These are phyloP conservation scores for Lates calcarifer DNA, from an alignment of 2,113 vertebrate species.

Conservation along the genomic window DNA sequence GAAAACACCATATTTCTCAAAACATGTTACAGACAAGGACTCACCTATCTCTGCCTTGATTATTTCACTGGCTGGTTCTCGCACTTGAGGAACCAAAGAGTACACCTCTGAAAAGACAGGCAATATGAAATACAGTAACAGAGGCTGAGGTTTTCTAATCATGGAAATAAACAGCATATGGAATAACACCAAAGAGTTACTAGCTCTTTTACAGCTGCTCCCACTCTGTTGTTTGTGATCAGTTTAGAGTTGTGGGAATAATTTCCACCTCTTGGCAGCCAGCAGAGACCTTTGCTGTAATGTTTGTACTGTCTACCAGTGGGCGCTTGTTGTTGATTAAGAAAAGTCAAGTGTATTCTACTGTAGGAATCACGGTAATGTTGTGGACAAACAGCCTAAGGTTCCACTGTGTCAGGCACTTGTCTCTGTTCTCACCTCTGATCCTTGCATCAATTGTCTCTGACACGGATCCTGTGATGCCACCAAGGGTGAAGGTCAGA, in stretches of 20 bases:
- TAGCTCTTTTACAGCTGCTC: not conserved
- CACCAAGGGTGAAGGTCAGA: conserved; percentile 80
- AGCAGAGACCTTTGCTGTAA: not conserved
- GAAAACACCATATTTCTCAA: not conserved
- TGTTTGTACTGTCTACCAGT: not conserved
- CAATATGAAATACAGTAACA: not conserved
- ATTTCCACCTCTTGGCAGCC: not conserved
- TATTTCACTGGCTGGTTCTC: conserved; percentile 83
- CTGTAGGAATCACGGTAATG: not conserved
- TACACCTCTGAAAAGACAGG: conserved; percentile 59
- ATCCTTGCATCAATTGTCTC: conserved; percentile 82
- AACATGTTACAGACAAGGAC: conserved; percentile 48
- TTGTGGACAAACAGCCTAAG: not conserved
- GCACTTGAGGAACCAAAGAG: conserved; percentile 77
- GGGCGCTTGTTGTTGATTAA: not conserved
- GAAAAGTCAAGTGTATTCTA: not conserved
- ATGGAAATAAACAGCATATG: not conserved
- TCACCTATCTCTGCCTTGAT: conserved; percentile 87
- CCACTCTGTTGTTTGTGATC: not conserved
- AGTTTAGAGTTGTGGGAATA: not conserved
- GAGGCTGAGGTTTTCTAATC: not conserved
- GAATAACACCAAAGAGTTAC: not conserved
- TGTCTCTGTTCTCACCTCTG: conserved; percentile 75
- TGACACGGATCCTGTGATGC: conserved; percentile 78
- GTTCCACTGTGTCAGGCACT: too few species aligned